Base-by-base conservation (phyloP, 1,140 invertebrate genomes). In the Brachionus koreanus region DNA sequence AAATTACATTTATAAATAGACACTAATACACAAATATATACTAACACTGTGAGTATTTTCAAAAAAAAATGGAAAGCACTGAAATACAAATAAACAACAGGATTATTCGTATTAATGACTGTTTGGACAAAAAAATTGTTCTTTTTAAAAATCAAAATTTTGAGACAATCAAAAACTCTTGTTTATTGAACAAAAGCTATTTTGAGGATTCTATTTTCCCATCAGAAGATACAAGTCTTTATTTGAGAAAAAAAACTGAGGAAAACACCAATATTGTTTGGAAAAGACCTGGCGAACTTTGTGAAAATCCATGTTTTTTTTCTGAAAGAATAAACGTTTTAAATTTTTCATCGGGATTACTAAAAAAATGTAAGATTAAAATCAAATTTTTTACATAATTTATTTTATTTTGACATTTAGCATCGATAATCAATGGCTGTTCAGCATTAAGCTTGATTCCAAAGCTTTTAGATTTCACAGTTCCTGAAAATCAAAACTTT, bases 401-500 rank as follows among this genome's bases (percentile, higher is more conserved):
- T 25, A 52, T 63, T 61, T 23, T 25, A 52, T 63, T 3, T 37
- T 25, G 2, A 33, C 43, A n/a, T 81, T 81, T 25, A 46, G 25
- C 29, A 13, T 29, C 57, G 10, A 88, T 93, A 0, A 85, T 92
- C 37, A 91, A 91, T 0, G 92, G 92, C 0, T 89, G 92, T 2
- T 91, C 92, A 0, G 92, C 91, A 7, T 86, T 93, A 23, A 91
- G 91, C 0, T 88, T 92, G 33, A 92, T 92, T 3, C 91, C 91
- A 1, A 88, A 90, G 69, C 91, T 93, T 83, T 88, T 93, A 12
- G 90, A 92, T 49, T 86, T 92, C 43, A 91, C 92, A 9, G 91
- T 93, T 12, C 92, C 92, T 0, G 89, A 90, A 3, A 92, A 92
- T 84, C 92, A 93, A 86, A 90, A 89, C 42, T 93, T 93, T 86